Conservation (phyloP, 2,888 invertebrate species). For the Orchestes rusci region DNA sequence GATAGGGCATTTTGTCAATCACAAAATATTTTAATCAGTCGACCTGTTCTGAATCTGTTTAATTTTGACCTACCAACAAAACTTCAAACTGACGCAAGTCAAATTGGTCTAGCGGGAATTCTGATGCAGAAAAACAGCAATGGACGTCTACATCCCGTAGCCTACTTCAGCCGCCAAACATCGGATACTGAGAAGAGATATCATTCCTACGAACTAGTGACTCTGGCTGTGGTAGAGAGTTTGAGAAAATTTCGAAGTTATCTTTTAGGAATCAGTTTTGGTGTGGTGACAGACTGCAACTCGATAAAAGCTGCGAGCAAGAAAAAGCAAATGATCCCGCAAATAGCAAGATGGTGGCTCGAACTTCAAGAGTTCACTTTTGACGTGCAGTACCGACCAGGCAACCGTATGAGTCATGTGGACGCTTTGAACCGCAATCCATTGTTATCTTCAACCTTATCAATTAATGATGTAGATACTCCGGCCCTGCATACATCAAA, state of each 20-base stretch:
- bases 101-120: conserved; percentile 30
- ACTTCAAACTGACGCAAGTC: conserved; percentile 32
- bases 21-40: conserved; percentile 9
- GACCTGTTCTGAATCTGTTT: conserved; percentile 26
- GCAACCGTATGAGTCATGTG: conserved; percentile 25
- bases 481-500: too few relatives aligned
- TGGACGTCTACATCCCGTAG: conserved; percentile 27
- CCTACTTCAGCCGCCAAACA: conserved; percentile 34
- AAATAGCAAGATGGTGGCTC: conserved; percentile 30
- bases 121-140: conserved; percentile 30
- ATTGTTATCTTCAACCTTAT: too few relatives aligned
- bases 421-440: conserved; percentile 30
- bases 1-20: conserved; percentile 23
- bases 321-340: conserved; percentile 30
- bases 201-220: conserved; percentile 37
- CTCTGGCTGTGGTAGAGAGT: conserved; percentile 35
- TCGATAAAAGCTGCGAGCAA: conserved; percentile 30
- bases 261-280: conserved; percentile 23
- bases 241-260: conserved; percentile 32
- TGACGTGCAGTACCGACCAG: conserved; percentile 25
- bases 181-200: conserved; percentile 25
- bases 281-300: conserved; percentile 35
- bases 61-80: conserved; percentile 28
- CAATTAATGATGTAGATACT: too few relatives aligned
- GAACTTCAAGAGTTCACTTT: conserved; percentile 26